Percentiles rank a stretch among this genome's conserved stretches.
These are phyloP conservation scores for Scortum barcoo DNA, from an alignment of 2,113 vertebrate species.

Conservation along the genomic window DNA sequence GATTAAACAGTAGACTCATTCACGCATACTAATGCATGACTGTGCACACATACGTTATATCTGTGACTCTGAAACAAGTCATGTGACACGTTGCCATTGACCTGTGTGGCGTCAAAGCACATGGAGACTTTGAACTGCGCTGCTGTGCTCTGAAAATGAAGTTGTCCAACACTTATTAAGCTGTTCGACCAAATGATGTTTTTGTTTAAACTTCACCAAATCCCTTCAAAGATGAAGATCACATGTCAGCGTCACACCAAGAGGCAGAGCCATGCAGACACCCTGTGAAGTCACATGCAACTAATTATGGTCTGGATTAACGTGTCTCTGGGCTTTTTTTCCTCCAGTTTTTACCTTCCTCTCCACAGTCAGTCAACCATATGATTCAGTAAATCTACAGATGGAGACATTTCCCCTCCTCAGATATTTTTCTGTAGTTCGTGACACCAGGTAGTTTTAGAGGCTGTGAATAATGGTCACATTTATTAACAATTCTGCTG, in stretches of 20 bases:
- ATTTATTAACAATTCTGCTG: neutral
- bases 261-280: constrained; percentile 30
- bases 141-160: neutral
- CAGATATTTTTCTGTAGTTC: neutral
- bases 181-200: neutral
- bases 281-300: constrained; percentile 67
- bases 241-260: constrained; percentile 39
- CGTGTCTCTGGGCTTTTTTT: constrained; percentile 3
- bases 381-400: neutral
- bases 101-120: neutral
- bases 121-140: neutral
- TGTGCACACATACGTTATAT: neutral
- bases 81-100: neutral
- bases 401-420: neutral
- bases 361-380: neutral
- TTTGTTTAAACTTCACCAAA: constrained; percentile 42
- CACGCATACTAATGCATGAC: neutral
- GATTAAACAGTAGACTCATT: constrained; percentile 10
- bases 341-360: constrained; percentile 16
- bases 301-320: constrained; percentile 49
- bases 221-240: constrained; percentile 49
- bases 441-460: neutral
- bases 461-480: neutral
- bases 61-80: neutral
- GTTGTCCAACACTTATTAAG: neutral